A percentile compares a stretch with the other conserved stretches of the same genome.
Conservation (phyloP, 2,113 vertebrate species). For the Clupea harengus region DNA sequence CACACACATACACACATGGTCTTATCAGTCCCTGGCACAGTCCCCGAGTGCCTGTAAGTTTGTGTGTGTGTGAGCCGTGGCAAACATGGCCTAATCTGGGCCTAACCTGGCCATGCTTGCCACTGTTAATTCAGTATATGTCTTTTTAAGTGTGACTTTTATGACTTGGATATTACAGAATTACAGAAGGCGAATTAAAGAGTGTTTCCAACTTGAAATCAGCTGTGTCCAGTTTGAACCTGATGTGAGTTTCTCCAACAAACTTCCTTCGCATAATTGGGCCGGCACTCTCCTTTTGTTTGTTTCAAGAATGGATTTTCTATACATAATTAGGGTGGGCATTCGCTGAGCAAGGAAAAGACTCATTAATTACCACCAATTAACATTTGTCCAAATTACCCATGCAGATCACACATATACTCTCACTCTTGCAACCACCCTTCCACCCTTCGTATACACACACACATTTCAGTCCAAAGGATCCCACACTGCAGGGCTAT, state of each 20-base stretch:
- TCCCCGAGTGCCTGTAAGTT: background rate
- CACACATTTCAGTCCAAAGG: background rate
- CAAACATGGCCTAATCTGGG: too few species aligned
- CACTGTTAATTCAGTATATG: background rate
- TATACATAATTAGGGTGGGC: background rate
- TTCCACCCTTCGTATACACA: conserved; percentile 21
- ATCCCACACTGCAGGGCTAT: background rate
- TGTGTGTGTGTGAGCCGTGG: background rate
- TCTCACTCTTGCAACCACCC: background rate
- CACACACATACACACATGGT: background rate
- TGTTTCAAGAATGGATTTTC: background rate
- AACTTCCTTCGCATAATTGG: background rate
- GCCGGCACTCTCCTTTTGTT: background rate
- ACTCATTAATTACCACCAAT: background rate
- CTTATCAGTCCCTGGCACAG: too few species aligned
- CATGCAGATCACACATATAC: background rate
- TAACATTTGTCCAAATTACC: background rate
- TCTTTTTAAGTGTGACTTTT: background rate
- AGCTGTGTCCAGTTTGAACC: too few species aligned
- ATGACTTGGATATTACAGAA: too few species aligned
- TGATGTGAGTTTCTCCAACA: background rate
- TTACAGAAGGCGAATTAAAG: too few species aligned
- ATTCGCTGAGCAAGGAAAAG: background rate
- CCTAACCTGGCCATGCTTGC: background rate
- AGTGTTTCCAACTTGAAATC: too few species aligned